Base-by-base conservation (phyloP, 2,113 vertebrate genomes). In the Probosciger aterrimus region DNA sequence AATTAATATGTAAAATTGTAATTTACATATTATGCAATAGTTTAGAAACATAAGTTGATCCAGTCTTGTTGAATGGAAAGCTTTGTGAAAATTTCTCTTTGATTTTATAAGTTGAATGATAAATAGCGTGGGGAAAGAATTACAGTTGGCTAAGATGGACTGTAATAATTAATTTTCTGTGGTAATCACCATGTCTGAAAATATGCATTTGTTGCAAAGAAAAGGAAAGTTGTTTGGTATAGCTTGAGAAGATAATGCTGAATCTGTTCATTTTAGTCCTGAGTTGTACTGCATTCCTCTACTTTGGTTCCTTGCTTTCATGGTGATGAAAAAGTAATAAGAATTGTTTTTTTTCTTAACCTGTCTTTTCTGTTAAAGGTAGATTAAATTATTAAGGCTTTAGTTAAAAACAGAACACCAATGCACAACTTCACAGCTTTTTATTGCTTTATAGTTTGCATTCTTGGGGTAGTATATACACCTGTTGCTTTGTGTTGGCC, bases 11-110 rank as follows among this genome's bases (percentile, higher is more conserved):
- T 90, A 86, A 74, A 86, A 65, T 68, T 71, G 7, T 80, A n/a
- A 78, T 96, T 95, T 94, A 35, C 76, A 71, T 92, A 90, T 92
- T 94, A 92, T 70, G 46, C 44, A 57, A 90, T 81, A 50, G 14
- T 86, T 88, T 75, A 86, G 65, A 71, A 91, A 75, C 1, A 1
- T 70, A 64, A 60, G 39, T 92, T 79, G 68, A 59, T 80, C 69
- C 41, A 74, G 43, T 30, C 50, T 76, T 39, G 30, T 52, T 86
- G 55, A 95, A 49, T 33, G 16, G 88, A 88, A 82, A 39, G 41
- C 31, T 94, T 65, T 82, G 63, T 85, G 84, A 92, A 89, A 82
- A 86, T 73, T 77, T 90, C 22, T 59, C 24, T 84, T 86, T 65
- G n/a, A 46, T 74, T 90, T 57, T 7, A n/a, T 46, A 23, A 57